Evolutionary conservation across 2,797 vertebrate genomes (phyloP).

Genomic region (Platyrinchus mystaceus): DNA sequence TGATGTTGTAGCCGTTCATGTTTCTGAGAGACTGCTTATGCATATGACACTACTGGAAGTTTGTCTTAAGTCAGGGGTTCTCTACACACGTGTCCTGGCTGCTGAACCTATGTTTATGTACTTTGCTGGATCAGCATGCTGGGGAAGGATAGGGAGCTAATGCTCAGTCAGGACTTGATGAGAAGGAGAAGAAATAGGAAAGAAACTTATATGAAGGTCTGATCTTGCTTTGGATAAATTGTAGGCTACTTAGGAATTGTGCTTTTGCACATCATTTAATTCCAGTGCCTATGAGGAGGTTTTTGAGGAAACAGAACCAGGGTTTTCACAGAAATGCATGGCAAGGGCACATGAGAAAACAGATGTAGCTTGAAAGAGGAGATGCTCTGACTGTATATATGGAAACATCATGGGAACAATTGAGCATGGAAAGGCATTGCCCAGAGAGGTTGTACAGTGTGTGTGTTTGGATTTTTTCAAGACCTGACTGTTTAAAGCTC

Average conservation of each 20-base stretch:
- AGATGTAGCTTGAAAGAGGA: not conserved
- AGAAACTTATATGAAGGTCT: accelerated
- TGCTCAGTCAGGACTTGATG: accelerated
- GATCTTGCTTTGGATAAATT: not conserved
- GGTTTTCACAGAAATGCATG: not conserved
- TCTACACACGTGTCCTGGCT: not conserved
- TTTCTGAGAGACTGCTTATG: not conserved
- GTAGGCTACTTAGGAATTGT: not conserved
- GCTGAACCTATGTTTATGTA: not conserved
- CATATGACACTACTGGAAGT: not conserved
- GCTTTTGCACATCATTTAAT: not conserved
- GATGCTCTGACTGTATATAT: not conserved
- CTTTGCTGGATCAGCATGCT: not conserved
- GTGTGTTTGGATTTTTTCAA: not conserved
- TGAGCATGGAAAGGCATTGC: not conserved
- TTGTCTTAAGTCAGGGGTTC: not conserved
- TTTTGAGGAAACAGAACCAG: not conserved
- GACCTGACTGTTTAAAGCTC: not conserved
- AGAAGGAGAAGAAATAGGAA: not conserved
- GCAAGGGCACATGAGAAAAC: not conserved
- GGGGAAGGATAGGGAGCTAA: not conserved
- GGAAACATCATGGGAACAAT: not conserved
- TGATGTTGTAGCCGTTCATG: not conserved
- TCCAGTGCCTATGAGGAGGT: not conserved
- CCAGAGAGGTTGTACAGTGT: not conserved